phyloP scores from a whole-genome alignment of 2,888 invertebrate genomes.

The Caenorhabditis uteleia region DNA sequence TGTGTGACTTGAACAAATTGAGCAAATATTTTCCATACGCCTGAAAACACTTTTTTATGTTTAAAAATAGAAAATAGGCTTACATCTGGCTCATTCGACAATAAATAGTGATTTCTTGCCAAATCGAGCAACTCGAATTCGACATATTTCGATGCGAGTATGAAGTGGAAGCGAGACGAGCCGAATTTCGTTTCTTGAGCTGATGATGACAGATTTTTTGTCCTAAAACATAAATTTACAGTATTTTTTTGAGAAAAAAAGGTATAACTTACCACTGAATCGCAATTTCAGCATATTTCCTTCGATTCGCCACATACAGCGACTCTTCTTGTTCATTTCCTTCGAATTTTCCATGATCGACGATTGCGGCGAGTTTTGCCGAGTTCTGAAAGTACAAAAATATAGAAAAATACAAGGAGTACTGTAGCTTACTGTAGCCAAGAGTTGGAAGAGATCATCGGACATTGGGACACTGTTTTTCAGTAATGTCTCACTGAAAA shows the following conservation, averaged over 20 bases:
- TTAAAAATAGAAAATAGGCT: background rate
- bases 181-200: slow-evolving; percentile 24
- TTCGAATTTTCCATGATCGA: slow-evolving; percentile 4
- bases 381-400: too few relatives aligned
- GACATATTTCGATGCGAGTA: slow-evolving; percentile 9
- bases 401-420: too few relatives aligned
- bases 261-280: slow-evolving; percentile 21
- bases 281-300: slow-evolving; percentile 22
- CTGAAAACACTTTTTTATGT: background rate
- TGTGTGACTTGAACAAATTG: background rate
- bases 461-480: slow-evolving; percentile 8
- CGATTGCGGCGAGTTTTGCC: slow-evolving; percentile 3
- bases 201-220: slow-evolving; percentile 7
- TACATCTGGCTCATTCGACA: slow-evolving; percentile 13
- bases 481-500: slow-evolving; percentile 15
- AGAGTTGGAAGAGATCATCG: slow-evolving; percentile 4
- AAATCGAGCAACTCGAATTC: slow-evolving; percentile 3
- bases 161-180: slow-evolving; percentile 8
- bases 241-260: background rate
- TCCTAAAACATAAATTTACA: slow-evolving; percentile 7
- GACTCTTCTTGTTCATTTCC: slow-evolving; percentile 5
- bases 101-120: slow-evolving; percentile 23
- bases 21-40: slow-evolving; percentile 7
- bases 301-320: slow-evolving; percentile 6
- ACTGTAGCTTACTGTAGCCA: slow-evolving; percentile 6